Evolutionary conservation across 2,113 vertebrate genomes (phyloP), one percentile per base, ranked within the genome.

Genomic region (Hydrolagus affinis): DNA sequence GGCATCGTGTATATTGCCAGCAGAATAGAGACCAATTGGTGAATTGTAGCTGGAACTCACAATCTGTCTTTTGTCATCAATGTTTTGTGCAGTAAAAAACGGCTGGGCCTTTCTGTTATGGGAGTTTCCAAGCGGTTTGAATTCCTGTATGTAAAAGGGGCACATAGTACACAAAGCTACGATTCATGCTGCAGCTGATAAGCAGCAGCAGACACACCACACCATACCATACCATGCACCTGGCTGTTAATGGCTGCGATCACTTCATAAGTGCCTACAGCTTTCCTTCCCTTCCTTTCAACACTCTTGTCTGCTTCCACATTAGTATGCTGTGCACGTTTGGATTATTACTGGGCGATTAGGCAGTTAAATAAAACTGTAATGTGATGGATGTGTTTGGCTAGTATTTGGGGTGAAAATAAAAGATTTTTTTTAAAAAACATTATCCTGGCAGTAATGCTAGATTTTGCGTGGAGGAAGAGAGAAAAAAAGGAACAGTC

Each of bases 11-110:
- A 99, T 98, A 93, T 99, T 99, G 90, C 95, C 96, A 85, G 96
- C 94, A 87, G 98, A 99, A 92, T 99, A 99, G 85, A 99, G 96
- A 89, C 97, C 97, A 88, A 99, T 99, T 69, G 98, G 98, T 74
- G 97, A 96, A 91, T 99, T 99, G 96, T 99, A 99, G 91, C 96
- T 90, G 17, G 97, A 91, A 70, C 97, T 99, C 92, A 99, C 97
- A 94, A 99, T 96, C 95, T 99, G 97, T 85, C 93, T 96, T 91
- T 94, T 96, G 93, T 97, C 96, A 87, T 97, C 96, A 90, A 98
- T 94, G 93, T 96, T 98, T 86, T 96, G 97, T 85, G 97, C 96
- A 68, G 98, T 96, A 87, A 98, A 92, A 91, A 99, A 99, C 85
- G 98, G 97, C 89, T 95, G 94, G 90, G 97, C 96, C 93, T 90